Base-by-base conservation (phyloP, 2,888 invertebrate species). In the Rhagium mordax region DNA sequence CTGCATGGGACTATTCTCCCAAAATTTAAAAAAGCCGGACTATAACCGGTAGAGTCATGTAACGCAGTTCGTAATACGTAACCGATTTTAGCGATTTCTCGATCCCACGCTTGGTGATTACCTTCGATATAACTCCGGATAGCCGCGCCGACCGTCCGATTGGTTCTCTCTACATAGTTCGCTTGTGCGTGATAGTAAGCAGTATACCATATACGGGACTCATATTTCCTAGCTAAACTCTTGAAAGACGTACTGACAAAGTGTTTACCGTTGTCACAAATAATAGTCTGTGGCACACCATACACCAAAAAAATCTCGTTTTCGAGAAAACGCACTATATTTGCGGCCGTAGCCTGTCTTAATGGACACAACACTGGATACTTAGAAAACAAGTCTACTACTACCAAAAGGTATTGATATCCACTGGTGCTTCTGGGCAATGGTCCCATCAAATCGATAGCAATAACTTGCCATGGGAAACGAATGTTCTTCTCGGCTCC, bases 241-340 rank as follows among this genome's bases (percentile, higher is more conserved):
- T 53, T 33, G 29, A 70, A 71, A 51, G 24, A 29, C 5, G 59
- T 6, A n/a, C 68, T 62, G 13, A 27, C 27, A 66, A 70, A 76
- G 33, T 74, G 77, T 6, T 47, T 18, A 29, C 75, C 71, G 55
- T 78, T 77, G 33, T 77, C 78, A 29, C 62, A 71, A 7, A 79
- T 70, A 16, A 78, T 21, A 47, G 55, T 49, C 29, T 72, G 70
- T 1, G 74, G 74, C 4, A 65, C 70, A n/a, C 55, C 55, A 6
- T 55, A 55, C 1, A 55, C 55, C 10, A 59, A 10, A 16, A 59
- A 59, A 2, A 59, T 10, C 5, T 59, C 15, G 10, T 59, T 18
- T 18, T 59, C 59, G 5, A 59, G 6, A 15, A 59, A 59, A 1
- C 18, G 15, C 7, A 59, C 18, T n/a, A 1, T n/a, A 16, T 16